Conservation (phyloP, 1,140 invertebrate species). For the Phenacoccus solenopsis region DNA sequence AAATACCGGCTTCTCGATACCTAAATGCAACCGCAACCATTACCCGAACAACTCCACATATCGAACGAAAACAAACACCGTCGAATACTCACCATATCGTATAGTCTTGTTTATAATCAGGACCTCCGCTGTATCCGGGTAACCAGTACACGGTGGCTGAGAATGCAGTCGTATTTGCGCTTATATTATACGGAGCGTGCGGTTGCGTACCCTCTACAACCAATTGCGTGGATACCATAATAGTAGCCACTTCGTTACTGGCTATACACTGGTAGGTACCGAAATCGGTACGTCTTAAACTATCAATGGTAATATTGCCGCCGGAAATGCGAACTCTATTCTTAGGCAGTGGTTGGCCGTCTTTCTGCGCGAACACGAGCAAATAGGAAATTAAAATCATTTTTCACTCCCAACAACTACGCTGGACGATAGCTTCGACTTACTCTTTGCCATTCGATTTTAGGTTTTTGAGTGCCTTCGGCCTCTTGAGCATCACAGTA, state of each 20-base stretch:
- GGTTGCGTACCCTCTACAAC: constrained; percentile 92
- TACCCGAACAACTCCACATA: too few species aligned
- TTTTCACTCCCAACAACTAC: background rate
- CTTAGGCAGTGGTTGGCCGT: constrained; percentile 63
- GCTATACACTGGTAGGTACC: constrained; percentile 91
- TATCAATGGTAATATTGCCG: constrained; percentile 85
- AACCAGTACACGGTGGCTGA: constrained; percentile 81
- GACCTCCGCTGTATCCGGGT: constrained; percentile 87
- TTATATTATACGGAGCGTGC: constrained; percentile 89
- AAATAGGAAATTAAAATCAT: constrained; percentile 4
- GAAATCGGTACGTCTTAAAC: constrained; percentile 75
- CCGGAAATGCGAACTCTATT: constrained; percentile 59
- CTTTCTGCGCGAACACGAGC: constrained; percentile 39
- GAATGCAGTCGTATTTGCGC: constrained; percentile 73
- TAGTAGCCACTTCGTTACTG: constrained; percentile 85
- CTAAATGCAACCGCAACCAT: constrained; percentile 35
- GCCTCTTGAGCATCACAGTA: constrained; percentile 81
- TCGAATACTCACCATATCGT: constrained; percentile 58
- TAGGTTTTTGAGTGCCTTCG: constrained; percentile 79
- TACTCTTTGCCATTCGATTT: constrained; percentile 79
- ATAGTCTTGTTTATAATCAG: constrained; percentile 86
- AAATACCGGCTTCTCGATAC: constrained; percentile 66
- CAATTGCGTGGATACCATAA: constrained; percentile 76
- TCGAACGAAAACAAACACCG: too few species aligned
- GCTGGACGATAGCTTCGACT: constrained; percentile 25